phyloP scores from a whole-genome alignment of 2,888 invertebrate genomes.

The Terebella lapidaria region DNA sequence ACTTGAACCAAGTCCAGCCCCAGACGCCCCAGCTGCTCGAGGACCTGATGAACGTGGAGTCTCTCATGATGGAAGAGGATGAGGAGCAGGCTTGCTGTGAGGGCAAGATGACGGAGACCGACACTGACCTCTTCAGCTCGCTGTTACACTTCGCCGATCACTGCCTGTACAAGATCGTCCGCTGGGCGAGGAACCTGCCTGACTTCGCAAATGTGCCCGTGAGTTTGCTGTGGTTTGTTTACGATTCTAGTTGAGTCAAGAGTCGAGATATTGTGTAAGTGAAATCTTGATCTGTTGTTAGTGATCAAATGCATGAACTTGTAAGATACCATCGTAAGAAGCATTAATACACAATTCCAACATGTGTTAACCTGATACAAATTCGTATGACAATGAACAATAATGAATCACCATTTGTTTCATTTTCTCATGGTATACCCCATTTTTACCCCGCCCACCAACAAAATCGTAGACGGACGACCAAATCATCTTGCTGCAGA shows the following conservation, averaged over 20 bases:
- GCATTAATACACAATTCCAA: too few species aligned
- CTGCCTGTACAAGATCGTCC: constrained; percentile 91
- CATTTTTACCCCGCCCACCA: too few species aligned
- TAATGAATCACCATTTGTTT: too few species aligned
- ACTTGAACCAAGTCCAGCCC: background rate
- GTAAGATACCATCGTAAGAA: too few species aligned
- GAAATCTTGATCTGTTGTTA: too few species aligned
- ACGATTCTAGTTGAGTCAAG: too few species aligned
- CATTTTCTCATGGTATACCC: too few species aligned
- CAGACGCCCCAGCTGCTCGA: constrained; percentile 36
- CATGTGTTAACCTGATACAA: too few species aligned
- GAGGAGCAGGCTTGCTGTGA: constrained; percentile 31
- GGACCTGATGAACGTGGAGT: constrained; percentile 47
- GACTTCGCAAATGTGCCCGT: constrained; percentile 81
- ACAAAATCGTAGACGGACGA: constrained; percentile 96
- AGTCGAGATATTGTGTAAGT: too few species aligned
- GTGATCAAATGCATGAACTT: too few species aligned
- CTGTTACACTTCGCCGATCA: constrained; percentile 70
- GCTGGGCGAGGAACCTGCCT: constrained; percentile 96
- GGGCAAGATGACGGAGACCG: constrained; percentile 27
- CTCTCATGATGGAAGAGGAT: constrained; percentile 44
- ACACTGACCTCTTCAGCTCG: constrained; percentile 32
- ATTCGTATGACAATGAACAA: too few species aligned
- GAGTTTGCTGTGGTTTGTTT: constrained; percentile 3
- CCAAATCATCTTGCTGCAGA: constrained; percentile 92